phyloP scores from a whole-genome alignment of 2,888 invertebrate genomes.

The Nymphalis urticae region DNA sequence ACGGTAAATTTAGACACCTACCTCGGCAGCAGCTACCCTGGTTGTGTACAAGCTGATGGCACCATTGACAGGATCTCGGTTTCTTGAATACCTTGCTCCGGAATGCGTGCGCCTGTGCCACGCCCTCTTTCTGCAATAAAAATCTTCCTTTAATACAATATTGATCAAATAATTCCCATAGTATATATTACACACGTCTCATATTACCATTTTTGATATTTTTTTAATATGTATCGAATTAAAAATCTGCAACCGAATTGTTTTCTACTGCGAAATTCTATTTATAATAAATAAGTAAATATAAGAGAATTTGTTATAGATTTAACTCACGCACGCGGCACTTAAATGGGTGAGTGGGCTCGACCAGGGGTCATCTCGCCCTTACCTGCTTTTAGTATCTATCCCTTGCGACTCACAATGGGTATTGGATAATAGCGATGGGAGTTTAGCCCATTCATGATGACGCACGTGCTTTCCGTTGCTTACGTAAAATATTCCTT shows the following conservation, averaged over 20 bases:
- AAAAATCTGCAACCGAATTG: neutral
- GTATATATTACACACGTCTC: neutral
- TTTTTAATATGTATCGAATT: neutral
- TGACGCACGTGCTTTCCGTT: conserved; percentile 48
- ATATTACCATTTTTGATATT: neutral
- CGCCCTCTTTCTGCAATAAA: conserved; percentile 84
- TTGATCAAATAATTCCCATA: neutral
- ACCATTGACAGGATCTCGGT: conserved; percentile 88
- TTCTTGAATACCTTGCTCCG: conserved; percentile 88
- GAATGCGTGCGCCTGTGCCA: conserved; percentile 86
- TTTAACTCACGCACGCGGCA: conserved; percentile 22
- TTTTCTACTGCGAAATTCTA: conserved; percentile 12
- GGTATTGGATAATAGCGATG: conserved; percentile 39
- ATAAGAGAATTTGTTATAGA: conserved; percentile 16
- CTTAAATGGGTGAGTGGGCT: conserved; percentile 17
- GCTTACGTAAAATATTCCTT: conserved; percentile 32
- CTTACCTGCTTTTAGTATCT: conserved; percentile 57
- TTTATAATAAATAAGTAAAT: conserved; percentile 13
- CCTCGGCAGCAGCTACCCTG: conserved; percentile 90
- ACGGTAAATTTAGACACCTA: conserved; percentile 49
- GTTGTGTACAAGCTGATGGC: conserved; percentile 88
- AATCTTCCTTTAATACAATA: neutral
- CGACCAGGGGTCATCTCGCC: conserved; percentile 41
- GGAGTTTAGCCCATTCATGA: conserved; percentile 57
- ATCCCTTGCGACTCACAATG: conserved; percentile 46